Conservation (phyloP, 2,888 invertebrate genomes). For the Conistra vaccinii region DNA sequence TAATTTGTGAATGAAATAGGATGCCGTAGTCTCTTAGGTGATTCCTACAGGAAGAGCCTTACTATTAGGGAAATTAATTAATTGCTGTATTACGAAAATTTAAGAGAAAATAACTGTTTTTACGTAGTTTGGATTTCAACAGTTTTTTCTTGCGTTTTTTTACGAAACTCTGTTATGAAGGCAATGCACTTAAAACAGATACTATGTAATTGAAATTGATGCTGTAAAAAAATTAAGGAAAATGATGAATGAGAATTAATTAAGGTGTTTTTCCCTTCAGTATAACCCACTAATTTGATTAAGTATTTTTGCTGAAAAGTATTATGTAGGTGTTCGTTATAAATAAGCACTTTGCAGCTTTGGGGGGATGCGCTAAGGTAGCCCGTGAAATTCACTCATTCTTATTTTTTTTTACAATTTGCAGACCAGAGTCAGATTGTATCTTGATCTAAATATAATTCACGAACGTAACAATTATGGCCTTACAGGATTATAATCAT, state of each 20-base stretch:
- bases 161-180: background rate
- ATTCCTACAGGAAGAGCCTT: background rate
- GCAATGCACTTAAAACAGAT: background rate
- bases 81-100: background rate
- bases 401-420: too few relatives aligned
- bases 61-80: background rate
- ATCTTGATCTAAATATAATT: too few relatives aligned
- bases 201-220: conserved; percentile 2
- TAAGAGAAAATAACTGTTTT: background rate
- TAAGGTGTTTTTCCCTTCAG: background rate
- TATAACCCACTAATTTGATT: too few relatives aligned
- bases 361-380: too few relatives aligned
- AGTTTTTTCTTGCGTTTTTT: background rate
- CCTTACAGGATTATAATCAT: too few relatives aligned
- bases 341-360: background rate
- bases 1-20: background rate
- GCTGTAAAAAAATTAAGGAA: conserved; percentile 4
- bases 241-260: background rate
- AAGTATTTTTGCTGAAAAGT: background rate
- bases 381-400: too few relatives aligned
- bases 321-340: background rate
- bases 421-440: too few relatives aligned
- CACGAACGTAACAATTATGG: too few relatives aligned
- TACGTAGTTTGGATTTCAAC: background rate
- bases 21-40: background rate